Conservation (phyloP, 2,888 invertebrate species). For the Toxonevra muliebris region DNA sequence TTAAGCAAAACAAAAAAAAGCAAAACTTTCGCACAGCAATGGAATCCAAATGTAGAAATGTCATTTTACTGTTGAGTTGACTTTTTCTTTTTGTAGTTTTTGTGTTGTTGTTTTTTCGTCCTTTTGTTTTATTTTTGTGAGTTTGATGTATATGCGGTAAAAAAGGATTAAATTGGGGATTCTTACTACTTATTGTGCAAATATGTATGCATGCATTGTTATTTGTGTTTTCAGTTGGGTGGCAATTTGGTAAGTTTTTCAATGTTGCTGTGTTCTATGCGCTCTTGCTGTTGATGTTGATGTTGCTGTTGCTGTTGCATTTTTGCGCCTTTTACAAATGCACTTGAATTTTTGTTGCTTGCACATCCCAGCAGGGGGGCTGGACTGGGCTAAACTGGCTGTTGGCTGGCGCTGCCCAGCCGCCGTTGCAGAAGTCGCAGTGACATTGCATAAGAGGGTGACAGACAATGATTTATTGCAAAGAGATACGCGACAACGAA, state of each 20-base stretch:
- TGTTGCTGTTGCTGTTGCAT: slow-evolving; percentile 27
- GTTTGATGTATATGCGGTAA: too few relatives aligned
- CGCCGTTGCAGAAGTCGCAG: slow-evolving; percentile 53
- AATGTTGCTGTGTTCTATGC: slow-evolving; percentile 4
- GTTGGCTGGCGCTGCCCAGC: slow-evolving; percentile 44
- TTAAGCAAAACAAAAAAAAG: too few relatives aligned
- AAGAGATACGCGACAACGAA: slow-evolving; percentile 53
- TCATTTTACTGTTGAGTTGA: too few relatives aligned
- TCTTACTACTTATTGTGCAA: slow-evolving; percentile 4
- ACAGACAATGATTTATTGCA: slow-evolving; percentile 63
- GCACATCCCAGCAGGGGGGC: too few relatives aligned
- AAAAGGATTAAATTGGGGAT: neutral
- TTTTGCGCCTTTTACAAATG: slow-evolving; percentile 21
- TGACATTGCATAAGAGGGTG: slow-evolving; percentile 59
- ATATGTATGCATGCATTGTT: slow-evolving; percentile 24
- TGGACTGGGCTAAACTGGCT: too few relatives aligned
- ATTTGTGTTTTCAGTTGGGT: slow-evolving; percentile 20
- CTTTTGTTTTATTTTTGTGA: too few relatives aligned
- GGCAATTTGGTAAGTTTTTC: slow-evolving; percentile 17
- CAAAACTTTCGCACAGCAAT: too few relatives aligned
- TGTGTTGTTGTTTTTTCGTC: too few relatives aligned
- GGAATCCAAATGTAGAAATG: too few relatives aligned
- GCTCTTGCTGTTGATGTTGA: slow-evolving; percentile 22
- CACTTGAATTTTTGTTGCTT: slow-evolving; percentile 16
- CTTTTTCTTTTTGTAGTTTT: too few relatives aligned